phyloP scores from a whole-genome alignment of 2,888 invertebrate species.

The Megalurothrips usitatus region DNA sequence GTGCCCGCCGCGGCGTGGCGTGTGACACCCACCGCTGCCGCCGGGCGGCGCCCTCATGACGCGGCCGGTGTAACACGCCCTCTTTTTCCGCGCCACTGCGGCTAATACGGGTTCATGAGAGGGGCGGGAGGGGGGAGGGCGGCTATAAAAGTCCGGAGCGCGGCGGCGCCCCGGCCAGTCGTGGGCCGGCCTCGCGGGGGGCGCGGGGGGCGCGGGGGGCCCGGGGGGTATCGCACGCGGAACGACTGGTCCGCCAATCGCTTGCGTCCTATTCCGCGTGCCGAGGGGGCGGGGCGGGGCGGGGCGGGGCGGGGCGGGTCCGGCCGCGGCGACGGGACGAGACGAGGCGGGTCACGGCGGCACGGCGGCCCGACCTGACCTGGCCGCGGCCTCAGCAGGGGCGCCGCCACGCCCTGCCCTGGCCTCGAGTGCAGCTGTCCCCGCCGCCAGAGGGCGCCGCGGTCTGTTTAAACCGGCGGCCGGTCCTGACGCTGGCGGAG shows the following conservation, averaged over 20 bases:
- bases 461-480: too few species aligned
- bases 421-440: too few species aligned
- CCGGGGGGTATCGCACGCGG: neutral
- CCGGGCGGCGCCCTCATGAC: neutral
- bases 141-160: neutral
- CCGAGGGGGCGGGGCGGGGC: neutral
- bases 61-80: neutral
- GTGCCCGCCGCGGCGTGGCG: neutral
- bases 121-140: neutral
- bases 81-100: conserved; percentile 1
- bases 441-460: too few species aligned
- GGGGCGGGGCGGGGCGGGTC: neutral
- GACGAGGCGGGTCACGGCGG: neutral
- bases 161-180: neutral
- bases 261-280: too few species aligned
- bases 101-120: neutral
- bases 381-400: too few species aligned
- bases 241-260: conserved; percentile 1
- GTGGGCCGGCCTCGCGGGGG: neutral
- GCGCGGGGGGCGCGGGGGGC: neutral
- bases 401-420: too few species aligned
- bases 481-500: too few species aligned
- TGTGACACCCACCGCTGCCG: too few species aligned
- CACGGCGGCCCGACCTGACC: too few species aligned
- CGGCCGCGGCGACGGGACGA: neutral